These are phyloP conservation scores for Australoheros facetus DNA, from an alignment of 2,797 vertebrate species.

Conservation along the genomic window DNA sequence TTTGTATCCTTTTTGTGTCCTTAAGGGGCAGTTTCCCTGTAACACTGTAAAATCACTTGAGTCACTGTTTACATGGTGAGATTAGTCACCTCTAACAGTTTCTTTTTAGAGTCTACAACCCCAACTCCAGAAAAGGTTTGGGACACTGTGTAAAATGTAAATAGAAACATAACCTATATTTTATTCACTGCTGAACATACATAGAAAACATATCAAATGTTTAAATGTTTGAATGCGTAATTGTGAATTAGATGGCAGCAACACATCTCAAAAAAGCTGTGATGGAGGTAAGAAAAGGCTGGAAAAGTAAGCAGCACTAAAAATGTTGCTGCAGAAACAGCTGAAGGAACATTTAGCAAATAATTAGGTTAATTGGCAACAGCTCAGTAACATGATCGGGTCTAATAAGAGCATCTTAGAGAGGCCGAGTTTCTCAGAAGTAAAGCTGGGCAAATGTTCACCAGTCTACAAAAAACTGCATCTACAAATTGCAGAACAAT, in stretches of 20 bases:
- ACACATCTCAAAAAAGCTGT: background rate
- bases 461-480: rapidly evolving
- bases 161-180: background rate
- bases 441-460: no score
- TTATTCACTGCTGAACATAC: no score
- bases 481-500: background rate
- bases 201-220: background rate
- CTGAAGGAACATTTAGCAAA: background rate
- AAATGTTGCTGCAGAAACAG: background rate
- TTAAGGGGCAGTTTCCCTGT: background rate
- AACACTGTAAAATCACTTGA: background rate
- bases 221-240: background rate
- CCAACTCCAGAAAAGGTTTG: background rate
- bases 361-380: background rate
- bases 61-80: background rate
- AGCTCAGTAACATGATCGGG: background rate
- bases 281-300: rapidly evolving
- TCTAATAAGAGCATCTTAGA: background rate
- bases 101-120: background rate
- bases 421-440: background rate
- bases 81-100: background rate
- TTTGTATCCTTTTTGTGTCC: background rate
- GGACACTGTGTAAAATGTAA: background rate
- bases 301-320: background rate
- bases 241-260: background rate